phyloP scores from a whole-genome alignment of 2,113 vertebrate genomes.

The Platanista minor region DNA sequence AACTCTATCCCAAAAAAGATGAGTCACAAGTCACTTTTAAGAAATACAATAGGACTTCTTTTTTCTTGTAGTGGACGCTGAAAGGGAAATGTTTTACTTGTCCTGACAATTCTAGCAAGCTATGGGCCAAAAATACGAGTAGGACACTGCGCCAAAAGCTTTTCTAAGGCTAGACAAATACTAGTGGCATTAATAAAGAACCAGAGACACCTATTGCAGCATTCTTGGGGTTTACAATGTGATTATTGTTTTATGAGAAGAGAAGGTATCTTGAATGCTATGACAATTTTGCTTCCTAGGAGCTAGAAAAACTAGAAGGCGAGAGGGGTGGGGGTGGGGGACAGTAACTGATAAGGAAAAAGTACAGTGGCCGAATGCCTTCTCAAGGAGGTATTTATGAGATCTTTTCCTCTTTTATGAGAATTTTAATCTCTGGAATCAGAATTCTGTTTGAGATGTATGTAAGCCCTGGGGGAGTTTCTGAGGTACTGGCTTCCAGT shows the following conservation, averaged over 20 bases:
- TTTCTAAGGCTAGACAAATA: slow-evolving; percentile 57
- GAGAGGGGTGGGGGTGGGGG: neutral
- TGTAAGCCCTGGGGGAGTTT: neutral
- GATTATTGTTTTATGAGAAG: slow-evolving; percentile 56
- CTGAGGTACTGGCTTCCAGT: neutral
- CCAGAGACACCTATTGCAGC: slow-evolving; percentile 28
- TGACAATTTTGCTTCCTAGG: slow-evolving; percentile 10
- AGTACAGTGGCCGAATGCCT: neutral
- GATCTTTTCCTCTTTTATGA: neutral
- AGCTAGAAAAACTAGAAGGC: neutral
- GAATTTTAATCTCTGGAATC: neutral
- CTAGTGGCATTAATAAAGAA: slow-evolving; percentile 53
- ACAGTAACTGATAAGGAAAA: neutral
- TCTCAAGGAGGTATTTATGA: neutral
- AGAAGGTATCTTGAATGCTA: neutral
- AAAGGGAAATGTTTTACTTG: slow-evolving; percentile 78
- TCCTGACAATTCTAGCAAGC: slow-evolving; percentile 77
- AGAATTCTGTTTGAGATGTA: neutral
- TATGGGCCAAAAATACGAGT: slow-evolving; percentile 74
- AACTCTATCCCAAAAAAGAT: slow-evolving; percentile 71
- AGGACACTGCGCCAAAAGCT: slow-evolving; percentile 67
- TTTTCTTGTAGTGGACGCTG: slow-evolving; percentile 78
- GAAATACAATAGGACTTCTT: slow-evolving; percentile 64
- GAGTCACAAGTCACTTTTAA: slow-evolving; percentile 79
- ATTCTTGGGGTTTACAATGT: slow-evolving; percentile 33